Percentiles rank a stretch among this genome's conserved stretches.
Conservation (phyloP, 2,888 invertebrate genomes). For the Chalcis sispes region DNA sequence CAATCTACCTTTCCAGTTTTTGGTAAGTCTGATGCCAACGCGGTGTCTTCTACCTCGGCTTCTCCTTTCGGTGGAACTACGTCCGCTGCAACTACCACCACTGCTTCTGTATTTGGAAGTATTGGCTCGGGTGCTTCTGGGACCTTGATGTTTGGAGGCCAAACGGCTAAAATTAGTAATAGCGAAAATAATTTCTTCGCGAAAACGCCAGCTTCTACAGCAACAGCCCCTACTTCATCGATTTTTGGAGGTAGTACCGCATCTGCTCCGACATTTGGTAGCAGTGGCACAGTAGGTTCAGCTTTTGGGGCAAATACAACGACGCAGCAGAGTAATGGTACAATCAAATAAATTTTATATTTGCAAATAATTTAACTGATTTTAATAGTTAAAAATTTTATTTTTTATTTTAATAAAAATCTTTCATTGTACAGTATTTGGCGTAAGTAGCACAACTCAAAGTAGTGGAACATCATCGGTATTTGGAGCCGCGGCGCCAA, state of each 20-base stretch:
- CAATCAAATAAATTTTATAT: background rate
- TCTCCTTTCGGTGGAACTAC: background rate
- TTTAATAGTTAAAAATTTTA: background rate
- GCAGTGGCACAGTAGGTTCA: constrained; percentile 13
- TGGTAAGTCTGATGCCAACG: background rate
- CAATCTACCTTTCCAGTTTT: background rate
- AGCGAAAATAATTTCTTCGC: constrained; percentile 17
- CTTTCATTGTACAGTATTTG: constrained; percentile 11
- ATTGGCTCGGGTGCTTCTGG: background rate
- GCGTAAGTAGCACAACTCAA: background rate
- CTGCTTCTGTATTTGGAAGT: constrained; percentile 50
- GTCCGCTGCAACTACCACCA: constrained; percentile 6
- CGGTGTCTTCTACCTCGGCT: background rate
- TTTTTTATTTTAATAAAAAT: too few species aligned
- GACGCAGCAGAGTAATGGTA: constrained; percentile 17
- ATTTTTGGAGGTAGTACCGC: constrained; percentile 28
- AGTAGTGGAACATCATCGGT: constrained; percentile 4
- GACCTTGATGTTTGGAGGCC: constrained; percentile 36
- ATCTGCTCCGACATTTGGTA: constrained; percentile 46
- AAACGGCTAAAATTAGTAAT: background rate
- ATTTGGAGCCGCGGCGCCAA: constrained; percentile 16
- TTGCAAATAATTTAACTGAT: background rate
- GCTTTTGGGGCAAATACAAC: constrained; percentile 50
- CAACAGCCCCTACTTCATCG: constrained; percentile 6
- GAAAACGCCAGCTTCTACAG: constrained; percentile 1